Evolutionary conservation across 2,113 vertebrate genomes (phyloP), one percentile per base, ranked within the genome.

Genomic region (Rynchops niger): DNA sequence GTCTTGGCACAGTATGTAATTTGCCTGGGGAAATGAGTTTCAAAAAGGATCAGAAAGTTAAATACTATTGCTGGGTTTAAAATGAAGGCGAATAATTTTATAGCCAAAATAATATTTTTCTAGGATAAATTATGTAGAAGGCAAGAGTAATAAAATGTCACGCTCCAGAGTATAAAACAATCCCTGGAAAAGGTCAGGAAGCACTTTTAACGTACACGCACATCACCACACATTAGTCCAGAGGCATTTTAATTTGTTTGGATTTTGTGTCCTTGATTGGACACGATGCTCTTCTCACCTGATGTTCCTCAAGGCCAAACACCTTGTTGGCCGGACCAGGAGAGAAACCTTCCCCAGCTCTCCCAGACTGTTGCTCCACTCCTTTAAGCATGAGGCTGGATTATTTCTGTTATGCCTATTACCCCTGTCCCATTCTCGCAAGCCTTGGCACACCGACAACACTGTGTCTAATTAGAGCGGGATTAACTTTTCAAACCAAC

Each of bases 51-150:
- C 74, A 94, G 70, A 82, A 95, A 95, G 91, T 93, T 95, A 93
- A 96, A 95, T 94, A 66, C 74, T 93, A 45, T 80, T 63, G 71
- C 89, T 88, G 42, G 63, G 67, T 74, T 93, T 80, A 70, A 95
- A 92, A 95, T 23, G 70, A 82, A 93, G 82, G 84, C 2, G 15
- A 95, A 77, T 82, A 42, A 90, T 96, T 96, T 94, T 88, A 95
- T 36, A 82, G 93, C 82, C 84, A 95, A 96, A 97, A 95, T 94
- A 97, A 94, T 95, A 82, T 97, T 97, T 97, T 94, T 85, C 78
- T 91, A 86, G 20, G 47, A 91, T 93, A 95, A 94, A 93, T 96
- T 77, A 90, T 73, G 71, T 87, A 95, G 82, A 90, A 90, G 66
- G 63, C 5, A 21, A 82, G 45, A 95, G 70, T 70, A 91, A 95